These are phyloP conservation scores for Pangasianodon gigas DNA, from an alignment of 2,113 vertebrate genomes.

Conservation along the genomic window DNA sequence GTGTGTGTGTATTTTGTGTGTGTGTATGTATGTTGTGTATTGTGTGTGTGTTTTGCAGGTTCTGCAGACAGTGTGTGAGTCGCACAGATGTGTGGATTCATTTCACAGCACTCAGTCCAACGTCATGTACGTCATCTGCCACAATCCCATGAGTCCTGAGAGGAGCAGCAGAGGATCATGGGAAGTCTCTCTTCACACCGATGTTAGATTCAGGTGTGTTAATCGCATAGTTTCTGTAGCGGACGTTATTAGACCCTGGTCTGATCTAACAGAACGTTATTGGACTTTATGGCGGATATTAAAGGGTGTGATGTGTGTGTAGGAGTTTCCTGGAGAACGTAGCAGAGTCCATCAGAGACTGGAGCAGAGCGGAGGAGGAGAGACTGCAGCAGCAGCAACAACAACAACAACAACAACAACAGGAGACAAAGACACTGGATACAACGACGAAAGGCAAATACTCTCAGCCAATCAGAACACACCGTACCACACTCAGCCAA, in stretches of 20 bases:
- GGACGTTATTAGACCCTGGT: neutral
- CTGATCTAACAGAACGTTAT: neutral
- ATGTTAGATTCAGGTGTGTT: constrained; percentile 88
- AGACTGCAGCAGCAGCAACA: constrained; percentile 72
- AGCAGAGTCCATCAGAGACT: constrained; percentile 77
- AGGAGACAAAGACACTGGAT: constrained; percentile 33
- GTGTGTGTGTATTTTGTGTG: too few relatives aligned
- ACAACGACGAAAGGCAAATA: constrained; percentile 49
- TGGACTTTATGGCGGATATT: neutral
- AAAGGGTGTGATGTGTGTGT: neutral
- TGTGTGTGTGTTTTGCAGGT: constrained; percentile 72
- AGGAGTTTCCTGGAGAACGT: constrained; percentile 88
- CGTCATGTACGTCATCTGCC: constrained; percentile 81
- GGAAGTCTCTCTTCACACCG: constrained; percentile 81
- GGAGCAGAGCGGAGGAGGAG: constrained; percentile 79
- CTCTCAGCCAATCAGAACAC: constrained; percentile 1
- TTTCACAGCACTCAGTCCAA: constrained; percentile 79
- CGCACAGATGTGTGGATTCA: constrained; percentile 81
- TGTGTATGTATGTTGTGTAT: neutral
- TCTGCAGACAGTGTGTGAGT: constrained; percentile 76
- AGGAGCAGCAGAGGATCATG: constrained; percentile 77
- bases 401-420: constrained; percentile 64
- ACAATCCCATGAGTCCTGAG: constrained; percentile 83
- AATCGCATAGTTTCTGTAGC: neutral
- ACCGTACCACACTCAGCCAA: neutral